A percentile compares a stretch with the other conserved stretches of the same genome.
Conservation (phyloP, 2,888 invertebrate genomes). For the Pammene aurita region DNA sequence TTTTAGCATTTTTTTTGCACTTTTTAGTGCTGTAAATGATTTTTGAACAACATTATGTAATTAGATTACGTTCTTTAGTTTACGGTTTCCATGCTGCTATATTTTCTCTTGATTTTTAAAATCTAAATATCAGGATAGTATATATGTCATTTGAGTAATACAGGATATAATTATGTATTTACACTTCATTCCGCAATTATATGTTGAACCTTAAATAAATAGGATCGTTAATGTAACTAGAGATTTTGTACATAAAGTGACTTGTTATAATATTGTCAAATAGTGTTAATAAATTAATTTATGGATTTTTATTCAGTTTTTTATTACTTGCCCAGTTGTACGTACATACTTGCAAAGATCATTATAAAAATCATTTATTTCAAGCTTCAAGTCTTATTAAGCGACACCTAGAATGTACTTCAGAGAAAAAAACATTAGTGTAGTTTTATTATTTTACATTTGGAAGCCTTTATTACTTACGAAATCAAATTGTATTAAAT, state of each 20-base stretch:
- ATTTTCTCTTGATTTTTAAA: too few relatives aligned
- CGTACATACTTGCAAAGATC: conserved; percentile 15
- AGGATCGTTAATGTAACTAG: conserved; percentile 40
- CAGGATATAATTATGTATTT: conserved; percentile 15
- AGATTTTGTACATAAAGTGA: conserved; percentile 77
- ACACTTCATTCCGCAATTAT: conserved; percentile 30
- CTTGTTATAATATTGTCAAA: conserved; percentile 80
- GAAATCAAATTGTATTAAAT: too few relatives aligned
- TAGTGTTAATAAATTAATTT: conserved; percentile 82
- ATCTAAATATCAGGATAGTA: too few relatives aligned
- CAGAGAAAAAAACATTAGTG: background rate
- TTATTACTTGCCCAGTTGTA: background rate
- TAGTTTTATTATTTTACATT: too few relatives aligned
- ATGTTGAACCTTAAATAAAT: conserved; percentile 23
- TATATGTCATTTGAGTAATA: conserved; percentile 4
- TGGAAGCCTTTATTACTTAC: too few relatives aligned
- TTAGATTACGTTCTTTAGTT: too few relatives aligned
- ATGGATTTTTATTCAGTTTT: conserved; percentile 70
- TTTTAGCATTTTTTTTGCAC: conserved; percentile 21
- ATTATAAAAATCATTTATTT: too few relatives aligned
- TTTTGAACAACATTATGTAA: conserved; percentile 36
- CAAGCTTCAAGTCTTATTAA: too few relatives aligned
- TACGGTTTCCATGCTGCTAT: too few relatives aligned
- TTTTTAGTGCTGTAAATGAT: conserved; percentile 43
- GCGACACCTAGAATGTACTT: background rate